Conservation (phyloP, 92 coral and sea anemone species). For the Nematostella vectensis region DNA sequence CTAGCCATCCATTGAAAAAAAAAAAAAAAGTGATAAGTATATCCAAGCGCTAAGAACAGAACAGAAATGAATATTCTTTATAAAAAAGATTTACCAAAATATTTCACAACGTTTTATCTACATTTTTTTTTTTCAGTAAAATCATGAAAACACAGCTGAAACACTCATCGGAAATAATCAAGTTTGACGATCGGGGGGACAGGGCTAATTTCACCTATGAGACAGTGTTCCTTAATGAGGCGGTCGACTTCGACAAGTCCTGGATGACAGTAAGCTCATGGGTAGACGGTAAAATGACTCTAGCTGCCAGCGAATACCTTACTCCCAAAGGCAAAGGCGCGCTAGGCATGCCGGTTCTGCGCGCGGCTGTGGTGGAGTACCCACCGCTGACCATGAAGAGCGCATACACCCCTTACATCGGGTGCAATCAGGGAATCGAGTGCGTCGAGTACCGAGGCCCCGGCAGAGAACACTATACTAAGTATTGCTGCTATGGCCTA, state of each 20-base stretch:
- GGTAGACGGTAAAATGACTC: slow-evolving; percentile 33
- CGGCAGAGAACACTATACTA: slow-evolving; percentile 19
- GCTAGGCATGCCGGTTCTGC: slow-evolving; percentile 35
- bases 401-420: slow-evolving; percentile 23
- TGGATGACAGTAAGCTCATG: slow-evolving; percentile 54
- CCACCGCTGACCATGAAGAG: slow-evolving; percentile 86
- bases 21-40: too few relatives aligned
- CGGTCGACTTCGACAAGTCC: slow-evolving; percentile 14
- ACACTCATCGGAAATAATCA: neutral
- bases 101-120: neutral
- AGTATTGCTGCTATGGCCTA: slow-evolving; percentile 66
- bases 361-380: slow-evolving; percentile 81
- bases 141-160: neutral
- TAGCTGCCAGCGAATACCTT: slow-evolving; percentile 8
- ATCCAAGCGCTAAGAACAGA: too few relatives aligned
- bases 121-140: neutral
- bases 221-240: slow-evolving; percentile 52
- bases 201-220: slow-evolving; percentile 33
- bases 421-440: slow-evolving; percentile 55
- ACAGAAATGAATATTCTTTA: too few relatives aligned
- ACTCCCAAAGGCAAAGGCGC: slow-evolving; percentile 5
- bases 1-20: too few relatives aligned
- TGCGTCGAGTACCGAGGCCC: slow-evolving; percentile 37
- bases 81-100: too few relatives aligned
- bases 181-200: slow-evolving; percentile 10